These are phyloP conservation scores for Trinorchestia longiramus DNA, from an alignment of 1,140 invertebrate species.

Conservation along the genomic window DNA sequence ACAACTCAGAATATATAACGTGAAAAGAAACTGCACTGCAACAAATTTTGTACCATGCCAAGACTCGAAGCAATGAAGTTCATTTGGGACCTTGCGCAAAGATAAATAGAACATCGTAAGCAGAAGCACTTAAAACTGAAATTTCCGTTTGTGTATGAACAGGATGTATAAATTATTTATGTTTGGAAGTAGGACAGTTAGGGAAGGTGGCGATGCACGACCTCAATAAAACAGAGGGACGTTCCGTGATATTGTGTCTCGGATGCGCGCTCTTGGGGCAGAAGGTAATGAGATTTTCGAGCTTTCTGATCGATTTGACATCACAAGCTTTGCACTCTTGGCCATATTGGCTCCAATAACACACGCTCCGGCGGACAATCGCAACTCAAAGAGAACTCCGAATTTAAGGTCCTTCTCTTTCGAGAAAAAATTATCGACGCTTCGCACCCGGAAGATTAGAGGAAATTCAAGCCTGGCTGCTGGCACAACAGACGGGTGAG, in stretches of 20 bases:
- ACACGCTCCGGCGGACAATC: slow-evolving; percentile 34
- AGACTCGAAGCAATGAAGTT: too few species aligned
- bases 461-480: background rate
- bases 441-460: background rate
- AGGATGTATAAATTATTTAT: background rate
- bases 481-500: background rate
- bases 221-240: background rate
- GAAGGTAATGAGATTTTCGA: slow-evolving; percentile 46
- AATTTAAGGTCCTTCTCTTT: slow-evolving; percentile 31
- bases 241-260: background rate
- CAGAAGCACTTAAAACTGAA: too few species aligned
- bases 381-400: slow-evolving; percentile 36
- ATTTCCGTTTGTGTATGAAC: background rate
- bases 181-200: background rate
- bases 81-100: too few species aligned
- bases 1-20: too few species aligned
- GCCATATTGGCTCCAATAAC: slow-evolving; percentile 52
- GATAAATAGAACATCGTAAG: too few species aligned
- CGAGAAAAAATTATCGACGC: background rate
- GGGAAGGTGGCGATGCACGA: background rate
- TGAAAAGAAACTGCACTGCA: too few species aligned
- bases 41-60: too few species aligned
- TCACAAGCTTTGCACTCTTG: slow-evolving; percentile 14
- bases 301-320: slow-evolving; percentile 52
- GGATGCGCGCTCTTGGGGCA: background rate